Evolutionary conservation across 2,113 vertebrate genomes (phyloP).

Genomic region (Pipa parva): DNA sequence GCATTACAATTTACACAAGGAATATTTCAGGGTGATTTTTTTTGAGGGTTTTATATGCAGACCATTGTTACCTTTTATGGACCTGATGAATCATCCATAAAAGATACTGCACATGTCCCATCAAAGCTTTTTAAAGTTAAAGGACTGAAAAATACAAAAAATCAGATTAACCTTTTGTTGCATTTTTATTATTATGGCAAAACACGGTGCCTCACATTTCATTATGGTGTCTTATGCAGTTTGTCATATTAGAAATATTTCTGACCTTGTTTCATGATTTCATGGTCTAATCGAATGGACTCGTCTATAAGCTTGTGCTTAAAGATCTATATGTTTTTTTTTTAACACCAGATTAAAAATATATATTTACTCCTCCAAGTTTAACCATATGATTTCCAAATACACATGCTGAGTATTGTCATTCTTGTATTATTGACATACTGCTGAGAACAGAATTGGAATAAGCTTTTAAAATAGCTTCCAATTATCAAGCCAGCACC

Average conservation of each 20-base stretch:
- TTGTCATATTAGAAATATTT: slow-evolving; percentile 28
- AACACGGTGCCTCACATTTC: slow-evolving; percentile 26
- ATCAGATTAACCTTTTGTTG: neutral
- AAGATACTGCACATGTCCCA: no score
- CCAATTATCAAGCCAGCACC: no score
- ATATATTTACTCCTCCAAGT: slow-evolving; percentile 24
- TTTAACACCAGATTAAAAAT: slow-evolving; percentile 35
- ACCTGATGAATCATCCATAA: neutral
- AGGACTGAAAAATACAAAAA: neutral
- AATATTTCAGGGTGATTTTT: no score
- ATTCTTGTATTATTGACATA: neutral
- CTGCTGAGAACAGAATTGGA: neutral
- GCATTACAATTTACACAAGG: no score
- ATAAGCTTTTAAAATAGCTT: slow-evolving; percentile 8
- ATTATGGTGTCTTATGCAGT: slow-evolving; percentile 28
- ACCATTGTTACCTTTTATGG: neutral
- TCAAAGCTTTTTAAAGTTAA: no score
- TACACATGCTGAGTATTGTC: neutral
- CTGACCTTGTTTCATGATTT: slow-evolving; percentile 41
- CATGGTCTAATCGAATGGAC: slow-evolving; percentile 41
- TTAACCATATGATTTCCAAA: slow-evolving; percentile 24
- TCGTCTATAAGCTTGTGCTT: slow-evolving; percentile 31
- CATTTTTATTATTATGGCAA: neutral
- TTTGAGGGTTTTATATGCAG: no score
- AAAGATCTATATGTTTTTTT: slow-evolving; percentile 32